These are phyloP conservation scores for Drosophila nikananu DNA, from an alignment of 1,140 invertebrate genomes.

Conservation along the genomic window DNA sequence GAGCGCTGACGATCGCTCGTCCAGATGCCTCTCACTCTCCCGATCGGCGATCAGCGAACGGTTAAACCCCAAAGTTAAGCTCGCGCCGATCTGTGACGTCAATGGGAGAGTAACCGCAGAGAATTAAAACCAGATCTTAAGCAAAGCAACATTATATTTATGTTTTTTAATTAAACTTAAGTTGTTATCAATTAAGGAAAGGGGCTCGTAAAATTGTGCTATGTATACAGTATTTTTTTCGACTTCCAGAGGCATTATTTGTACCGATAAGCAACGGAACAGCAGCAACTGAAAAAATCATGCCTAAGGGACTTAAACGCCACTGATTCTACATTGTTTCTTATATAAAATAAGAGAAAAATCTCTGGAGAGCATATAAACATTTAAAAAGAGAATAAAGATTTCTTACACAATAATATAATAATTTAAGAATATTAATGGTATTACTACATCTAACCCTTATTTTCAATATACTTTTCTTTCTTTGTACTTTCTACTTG, in stretches of 20 bases:
- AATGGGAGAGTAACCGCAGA: neutral
- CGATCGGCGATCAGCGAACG: constrained; percentile 6
- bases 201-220: neutral
- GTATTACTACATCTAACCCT: neutral
- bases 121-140: neutral
- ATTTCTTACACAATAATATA: neutral
- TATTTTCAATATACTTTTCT: neutral
- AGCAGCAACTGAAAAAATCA: neutral
- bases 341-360: neutral
- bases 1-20: constrained; percentile 19
- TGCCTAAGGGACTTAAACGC: neutral
- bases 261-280: neutral
- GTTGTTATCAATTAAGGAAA: neutral
- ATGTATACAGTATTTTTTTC: neutral
- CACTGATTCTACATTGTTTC: neutral
- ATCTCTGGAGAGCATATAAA: no score
- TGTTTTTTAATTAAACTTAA: neutral
- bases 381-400: no score
- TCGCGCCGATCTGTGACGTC: constrained; percentile 22
- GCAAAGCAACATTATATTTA: neutral
- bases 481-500: constrained; percentile 10
- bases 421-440: neutral
- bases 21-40: constrained; percentile 9
- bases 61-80: constrained; percentile 45
- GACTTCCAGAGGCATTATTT: no score